phyloP scores from a whole-genome alignment of 2,797 vertebrate genomes.

The Alectoris magna region DNA sequence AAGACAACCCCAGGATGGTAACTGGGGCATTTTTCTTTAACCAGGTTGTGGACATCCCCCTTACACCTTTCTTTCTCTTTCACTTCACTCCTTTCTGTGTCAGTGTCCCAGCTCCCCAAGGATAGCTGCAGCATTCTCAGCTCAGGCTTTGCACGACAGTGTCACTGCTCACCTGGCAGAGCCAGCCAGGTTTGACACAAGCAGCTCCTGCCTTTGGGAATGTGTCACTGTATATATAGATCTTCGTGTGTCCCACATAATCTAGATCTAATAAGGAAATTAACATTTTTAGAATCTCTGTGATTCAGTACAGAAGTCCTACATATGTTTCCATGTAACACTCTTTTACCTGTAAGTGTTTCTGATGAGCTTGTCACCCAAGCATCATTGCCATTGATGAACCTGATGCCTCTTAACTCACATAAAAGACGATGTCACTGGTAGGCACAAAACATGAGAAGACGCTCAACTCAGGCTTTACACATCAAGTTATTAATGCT shows the following conservation, averaged over 20 bases:
- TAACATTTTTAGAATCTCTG: neutral
- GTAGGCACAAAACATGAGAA: neutral
- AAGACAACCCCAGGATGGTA: neutral
- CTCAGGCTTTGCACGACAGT: neutral
- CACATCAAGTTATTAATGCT: neutral
- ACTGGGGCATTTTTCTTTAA: slow-evolving; percentile 18
- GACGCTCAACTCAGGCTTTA: neutral
- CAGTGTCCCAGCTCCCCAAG: neutral
- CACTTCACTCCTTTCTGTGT: neutral
- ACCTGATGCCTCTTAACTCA: neutral
- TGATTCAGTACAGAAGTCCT: neutral
- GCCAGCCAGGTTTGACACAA: slow-evolving; percentile 5
- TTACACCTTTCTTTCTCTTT: slow-evolving; percentile 7
- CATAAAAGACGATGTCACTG: neutral
- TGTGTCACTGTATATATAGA: neutral
- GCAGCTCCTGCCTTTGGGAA: slow-evolving; percentile 44
- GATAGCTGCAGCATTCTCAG: neutral
- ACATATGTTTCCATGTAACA: neutral
- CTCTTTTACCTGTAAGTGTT: neutral
- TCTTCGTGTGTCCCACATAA: neutral
- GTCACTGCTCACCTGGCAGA: neutral
- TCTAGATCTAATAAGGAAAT: neutral
- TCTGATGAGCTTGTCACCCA: neutral
- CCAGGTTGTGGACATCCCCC: neutral
- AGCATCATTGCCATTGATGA: neutral